Base-by-base conservation (phyloP, 64 coral and sea anemone genomes). In the Pocillopora verrucosa region DNA sequence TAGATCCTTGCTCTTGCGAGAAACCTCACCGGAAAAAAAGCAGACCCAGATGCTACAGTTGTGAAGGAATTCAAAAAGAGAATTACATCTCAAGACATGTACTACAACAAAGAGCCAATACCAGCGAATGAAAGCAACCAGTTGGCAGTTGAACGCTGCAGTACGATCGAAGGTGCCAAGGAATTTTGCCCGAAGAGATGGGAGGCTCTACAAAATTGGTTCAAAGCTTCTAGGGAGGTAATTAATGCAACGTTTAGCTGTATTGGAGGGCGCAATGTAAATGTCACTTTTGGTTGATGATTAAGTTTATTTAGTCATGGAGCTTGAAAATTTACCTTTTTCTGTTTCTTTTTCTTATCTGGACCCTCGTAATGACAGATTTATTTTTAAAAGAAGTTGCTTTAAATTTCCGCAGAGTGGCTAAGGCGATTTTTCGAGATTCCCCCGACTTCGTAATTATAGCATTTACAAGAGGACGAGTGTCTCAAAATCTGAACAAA, bases 161-260 rank as follows among this genome's bases (percentile, higher is more conserved):
- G 37, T 76, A 59, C 83, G 14, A 58, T 87, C 16, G 83, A 87
- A 79, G 90, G 90, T 0, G 90, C 90, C 0, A 87, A 15, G 65
- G 80, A 62, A 10, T 86, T 70, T 64, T 92, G 90, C n/a, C 90
- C 90, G 26, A 69, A 63, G 51, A 77, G 90, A 87, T 92, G 90
- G 90, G 74, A 79, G 72, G 61, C 90, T 13, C 80, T 92, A 36
- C 90, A 87, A 34, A 92, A 73, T 26, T 92, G 90, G 90, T 87
- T 92, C 75, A 87, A 80, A 37, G 61, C 65, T 10, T 87, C 90
- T 1, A 80, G 83, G 26, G 90, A 87, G 90, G 90, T 92, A 69
- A 72, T 36, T 35, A 59, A 79, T 59, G 6, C 37, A 56, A 63
- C 16, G 61, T 63, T 13, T 63, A 63, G 11, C 12, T 63, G 61